Evolutionary conservation across 1,140 invertebrate genomes (phyloP).

Genomic region (Nebria ingens): DNA sequence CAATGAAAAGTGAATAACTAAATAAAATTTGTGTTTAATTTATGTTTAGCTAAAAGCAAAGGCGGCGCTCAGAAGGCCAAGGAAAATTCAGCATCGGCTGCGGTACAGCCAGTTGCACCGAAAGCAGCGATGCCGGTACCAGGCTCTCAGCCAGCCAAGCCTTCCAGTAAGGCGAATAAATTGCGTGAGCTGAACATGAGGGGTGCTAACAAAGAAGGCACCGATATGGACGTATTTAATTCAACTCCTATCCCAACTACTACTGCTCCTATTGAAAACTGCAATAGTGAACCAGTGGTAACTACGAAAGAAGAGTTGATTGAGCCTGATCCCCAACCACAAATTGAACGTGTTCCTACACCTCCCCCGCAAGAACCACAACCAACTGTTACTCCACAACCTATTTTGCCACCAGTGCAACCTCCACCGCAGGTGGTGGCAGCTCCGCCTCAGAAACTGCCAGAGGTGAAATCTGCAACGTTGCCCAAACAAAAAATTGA

Average conservation of each 20-base stretch:
- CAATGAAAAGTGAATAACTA: no score
- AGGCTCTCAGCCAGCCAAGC: background rate
- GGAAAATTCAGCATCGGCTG: background rate
- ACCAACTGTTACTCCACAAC: slow-evolving; percentile 4
- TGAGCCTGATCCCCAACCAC: background rate
- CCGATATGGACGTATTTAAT: slow-evolving; percentile 36
- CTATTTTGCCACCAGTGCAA: slow-evolving; percentile 1
- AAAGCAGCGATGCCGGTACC: background rate
- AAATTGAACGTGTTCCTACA: background rate
- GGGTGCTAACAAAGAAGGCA: slow-evolving; percentile 34
- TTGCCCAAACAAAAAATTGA: slow-evolving; percentile 21
- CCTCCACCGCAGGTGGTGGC: background rate
- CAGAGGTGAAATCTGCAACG: slow-evolving; percentile 16
- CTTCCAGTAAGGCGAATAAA: slow-evolving; percentile 27
- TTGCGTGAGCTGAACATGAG: slow-evolving; percentile 32
- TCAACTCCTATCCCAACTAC: background rate
- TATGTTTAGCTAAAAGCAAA: background rate
- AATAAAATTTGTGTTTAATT: background rate
- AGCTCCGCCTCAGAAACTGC: background rate
- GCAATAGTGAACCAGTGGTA: slow-evolving; percentile 13
- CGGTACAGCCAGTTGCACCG: background rate
- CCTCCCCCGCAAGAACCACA: background rate
- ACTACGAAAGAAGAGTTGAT: background rate
- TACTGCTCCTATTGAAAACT: slow-evolving; percentile 6
- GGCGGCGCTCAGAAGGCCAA: background rate